phyloP scores from a whole-genome alignment of 1,140 invertebrate species.

The Muscidifurax raptorellus region DNA sequence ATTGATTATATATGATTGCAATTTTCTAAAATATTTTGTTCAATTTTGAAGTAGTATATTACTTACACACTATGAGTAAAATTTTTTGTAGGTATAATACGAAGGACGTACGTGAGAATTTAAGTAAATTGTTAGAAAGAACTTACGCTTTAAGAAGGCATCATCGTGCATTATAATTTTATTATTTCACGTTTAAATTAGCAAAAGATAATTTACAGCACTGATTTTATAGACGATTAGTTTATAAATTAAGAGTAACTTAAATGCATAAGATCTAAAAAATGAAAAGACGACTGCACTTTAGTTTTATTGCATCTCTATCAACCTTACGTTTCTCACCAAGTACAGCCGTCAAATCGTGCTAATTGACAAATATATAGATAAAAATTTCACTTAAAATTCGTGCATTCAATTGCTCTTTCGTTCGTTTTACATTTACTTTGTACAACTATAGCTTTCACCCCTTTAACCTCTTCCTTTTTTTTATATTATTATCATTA shows the following conservation, averaged over 20 bases:
- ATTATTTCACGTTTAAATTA: background rate
- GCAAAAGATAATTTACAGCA: constrained; percentile 37
- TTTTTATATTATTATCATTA: constrained; percentile 41
- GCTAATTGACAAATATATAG: background rate
- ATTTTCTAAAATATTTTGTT: constrained; percentile 30
- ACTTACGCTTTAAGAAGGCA: background rate
- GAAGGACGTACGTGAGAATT: background rate
- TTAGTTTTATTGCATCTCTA: constrained; percentile 20
- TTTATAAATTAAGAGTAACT: constrained; percentile 30
- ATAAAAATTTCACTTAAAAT: constrained; percentile 20
- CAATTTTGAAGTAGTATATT: background rate
- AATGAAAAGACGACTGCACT: constrained; percentile 30
- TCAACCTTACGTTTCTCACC: background rate
- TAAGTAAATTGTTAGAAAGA: no score
- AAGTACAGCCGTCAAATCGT: constrained; percentile 22
- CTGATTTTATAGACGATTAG: constrained; percentile 29
- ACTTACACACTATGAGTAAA: background rate
- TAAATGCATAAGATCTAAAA: constrained; percentile 15
- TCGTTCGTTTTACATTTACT: constrained; percentile 32
- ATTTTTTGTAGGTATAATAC: background rate
- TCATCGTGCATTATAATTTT: background rate
- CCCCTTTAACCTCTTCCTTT: constrained; percentile 30
- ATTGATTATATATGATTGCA: background rate
- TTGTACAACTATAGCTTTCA: constrained; percentile 52
- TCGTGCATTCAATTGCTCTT: constrained; percentile 42